Evolutionary conservation across 2,797 vertebrate species (phyloP), one percentile per base, ranked within the genome.

Genomic region (Otolemur crassicaudatus): DNA sequence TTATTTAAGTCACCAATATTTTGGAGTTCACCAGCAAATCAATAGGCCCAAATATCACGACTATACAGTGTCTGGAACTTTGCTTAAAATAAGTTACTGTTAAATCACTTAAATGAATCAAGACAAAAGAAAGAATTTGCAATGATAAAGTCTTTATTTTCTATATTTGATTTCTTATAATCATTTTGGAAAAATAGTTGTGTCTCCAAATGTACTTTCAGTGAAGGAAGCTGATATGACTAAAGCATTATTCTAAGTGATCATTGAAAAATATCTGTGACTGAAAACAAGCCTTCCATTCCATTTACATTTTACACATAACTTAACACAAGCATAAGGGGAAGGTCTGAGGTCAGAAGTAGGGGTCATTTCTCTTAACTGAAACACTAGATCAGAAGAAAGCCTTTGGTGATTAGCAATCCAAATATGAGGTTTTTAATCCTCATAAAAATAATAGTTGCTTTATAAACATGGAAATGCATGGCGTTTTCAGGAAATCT

Each of bases 131-230:
- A 96, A 56, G 73, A 76, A 96, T 97, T 97, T 98, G 98, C 98
- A 94, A 40, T 98, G 97, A 98, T 98, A 98, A 98, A 96, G 3
- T 98, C 96, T 98, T 99, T 99, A 98, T 99, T 99, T 97, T 98
- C 98, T 98, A 93, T 82, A 98, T 98, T 98, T 97, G 96, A 93
- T 97, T 98, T 98, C 98, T 98, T 98, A 98, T 97, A 98, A 97
- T 98, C 89, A 98, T 97, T 97, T 97, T 98, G 98, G 98, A 98
- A 99, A 99, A 98, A 98, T 97, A 98, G 96, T 97, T 96, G 58
- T 96, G 80, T 98, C 97, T 98, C 97, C 97, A 97, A 91, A 97
- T 97, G 81, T 97, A 87, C 94, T 97, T 97, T 97, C 95, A 97
- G 83, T 82, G 77, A 95, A 96, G 93, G 97, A 97, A 96, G 94